These are phyloP conservation scores for Polyommatus iphigenia DNA, from an alignment of 2,888 invertebrate genomes.

Conservation along the genomic window DNA sequence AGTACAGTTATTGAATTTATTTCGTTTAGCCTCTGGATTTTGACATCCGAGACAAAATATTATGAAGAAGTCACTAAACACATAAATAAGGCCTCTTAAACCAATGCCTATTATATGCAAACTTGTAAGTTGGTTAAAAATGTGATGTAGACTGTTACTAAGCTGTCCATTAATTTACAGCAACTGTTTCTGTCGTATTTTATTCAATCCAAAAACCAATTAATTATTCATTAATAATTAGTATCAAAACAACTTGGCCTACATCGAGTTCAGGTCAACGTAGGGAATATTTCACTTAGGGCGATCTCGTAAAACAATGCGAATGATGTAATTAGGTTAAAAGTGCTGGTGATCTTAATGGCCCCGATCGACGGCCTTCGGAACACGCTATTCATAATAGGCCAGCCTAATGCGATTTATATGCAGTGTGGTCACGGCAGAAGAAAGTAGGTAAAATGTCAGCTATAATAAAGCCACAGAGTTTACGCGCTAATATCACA, in stretches of 20 bases:
- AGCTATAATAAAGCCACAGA: too few species aligned
- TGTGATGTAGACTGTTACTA: too few species aligned
- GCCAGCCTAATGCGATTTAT: background rate
- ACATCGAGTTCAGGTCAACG: background rate
- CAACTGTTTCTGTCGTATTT: background rate
- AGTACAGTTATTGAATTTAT: background rate
- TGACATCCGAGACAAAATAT: too few species aligned
- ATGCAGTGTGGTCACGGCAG: background rate
- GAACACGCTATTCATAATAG: background rate
- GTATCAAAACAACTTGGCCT: background rate
- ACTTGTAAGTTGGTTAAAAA: too few species aligned
- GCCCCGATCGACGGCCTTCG: background rate
- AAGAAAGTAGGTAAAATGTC: background rate
- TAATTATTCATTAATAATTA: background rate
- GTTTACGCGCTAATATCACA: too few species aligned
- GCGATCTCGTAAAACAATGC: conserved; percentile 54
- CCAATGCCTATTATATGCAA: too few species aligned
- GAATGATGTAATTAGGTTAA: conserved; percentile 64
- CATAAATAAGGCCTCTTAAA: too few species aligned
- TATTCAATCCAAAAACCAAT: background rate
- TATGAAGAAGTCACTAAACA: too few species aligned
- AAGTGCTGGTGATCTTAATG: conserved; percentile 42
- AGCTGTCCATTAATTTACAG: background rate
- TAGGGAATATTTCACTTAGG: conserved; percentile 30
- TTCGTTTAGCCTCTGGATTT: background rate